Percentiles rank a stretch among this genome's conserved stretches.
phyloP scores from a whole-genome alignment of 2,888 invertebrate genomes.

The Carabus problematicus region DNA sequence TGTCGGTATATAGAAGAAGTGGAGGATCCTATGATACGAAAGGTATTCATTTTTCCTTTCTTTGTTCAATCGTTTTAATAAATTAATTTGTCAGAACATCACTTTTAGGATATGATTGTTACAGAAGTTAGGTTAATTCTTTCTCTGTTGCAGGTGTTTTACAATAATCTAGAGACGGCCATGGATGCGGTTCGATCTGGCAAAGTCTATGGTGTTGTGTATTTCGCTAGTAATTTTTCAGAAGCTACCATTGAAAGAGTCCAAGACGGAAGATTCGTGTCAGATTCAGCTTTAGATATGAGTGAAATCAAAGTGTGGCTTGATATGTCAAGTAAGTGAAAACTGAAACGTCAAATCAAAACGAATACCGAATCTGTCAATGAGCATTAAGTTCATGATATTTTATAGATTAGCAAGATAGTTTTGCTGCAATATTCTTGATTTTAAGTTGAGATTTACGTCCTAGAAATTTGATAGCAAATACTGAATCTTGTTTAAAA shows the following conservation, averaged over 20 bases:
- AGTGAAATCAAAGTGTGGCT: slow-evolving; percentile 74
- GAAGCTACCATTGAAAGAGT: slow-evolving; percentile 65
- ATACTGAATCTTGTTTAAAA: not conserved
- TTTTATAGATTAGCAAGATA: too few relatives aligned
- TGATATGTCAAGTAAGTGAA: slow-evolving; percentile 75
- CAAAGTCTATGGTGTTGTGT: slow-evolving; percentile 69
- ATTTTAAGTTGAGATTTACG: too few relatives aligned
- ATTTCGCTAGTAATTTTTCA: slow-evolving; percentile 78
- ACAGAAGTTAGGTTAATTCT: too few relatives aligned
- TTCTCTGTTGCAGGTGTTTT: slow-evolving; percentile 62
- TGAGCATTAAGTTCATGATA: too few relatives aligned
- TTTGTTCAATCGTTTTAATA: too few relatives aligned
- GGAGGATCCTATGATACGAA: slow-evolving; percentile 64
- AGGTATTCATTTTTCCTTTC: too few relatives aligned
- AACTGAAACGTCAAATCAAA: not conserved
- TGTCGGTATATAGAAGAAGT: slow-evolving; percentile 69
- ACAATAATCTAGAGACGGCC: slow-evolving; percentile 64
- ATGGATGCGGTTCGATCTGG: slow-evolving; percentile 63
- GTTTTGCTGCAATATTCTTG: too few relatives aligned
- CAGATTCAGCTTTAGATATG: slow-evolving; percentile 62
- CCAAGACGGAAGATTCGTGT: slow-evolving; percentile 65
- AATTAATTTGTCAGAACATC: too few relatives aligned
- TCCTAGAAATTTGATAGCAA: not conserved
- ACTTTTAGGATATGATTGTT: too few relatives aligned
- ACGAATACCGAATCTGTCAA: not conserved